Base-by-base conservation (phyloP, 2,888 invertebrate species). In the Callinectes sapidus region DNA sequence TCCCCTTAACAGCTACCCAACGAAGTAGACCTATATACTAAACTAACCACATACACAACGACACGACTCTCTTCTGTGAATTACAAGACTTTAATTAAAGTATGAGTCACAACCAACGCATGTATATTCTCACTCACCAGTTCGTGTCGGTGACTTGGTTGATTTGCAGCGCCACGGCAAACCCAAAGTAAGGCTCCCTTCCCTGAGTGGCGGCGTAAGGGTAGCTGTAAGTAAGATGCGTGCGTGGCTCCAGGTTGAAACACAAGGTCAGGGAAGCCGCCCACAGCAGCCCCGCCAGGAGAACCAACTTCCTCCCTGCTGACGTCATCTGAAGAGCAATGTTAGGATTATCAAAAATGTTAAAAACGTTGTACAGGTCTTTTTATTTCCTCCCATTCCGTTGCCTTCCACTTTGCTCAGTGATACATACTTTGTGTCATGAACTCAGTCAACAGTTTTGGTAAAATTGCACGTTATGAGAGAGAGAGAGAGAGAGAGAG, bases 111-210 rank as follows among this genome's bases (percentile, higher is more conserved):
- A 28, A 71, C 71, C 71, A 28, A 71, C 6, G n/a, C 1, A 66
- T 18, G 2, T 23, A n/a, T 6, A 66, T 71, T 28, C 28, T 23
- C 28, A 5, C 87, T 48, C 87, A 87, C 87, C 87, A 87, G 28
- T n/a, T 87, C 23, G 10, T 87, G 18, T 87, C 48, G 28, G 16
- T 55, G 0, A 0, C 16, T 14, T 28, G 13, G 32, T 54, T 48
- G 14, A 35, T 28, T 10, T 85, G 90, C 3, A 90, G 90, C 16
- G 90, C 90, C n/a, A 90, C 85, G 16, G 90, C 16, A 42, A 90
- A 90, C 85, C 90, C 90, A 28, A 90, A 90, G 35, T 90, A 90
- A 23, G 90, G 39, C 54, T 85, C 90, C 54, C 90, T 77, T 54
- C 90, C 90, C 28, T 55, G 55, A 10, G n/a, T 90, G 8, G 5